Conservation (phyloP, 2,797 vertebrate genomes). For the Tokudaia muenninki region DNA sequence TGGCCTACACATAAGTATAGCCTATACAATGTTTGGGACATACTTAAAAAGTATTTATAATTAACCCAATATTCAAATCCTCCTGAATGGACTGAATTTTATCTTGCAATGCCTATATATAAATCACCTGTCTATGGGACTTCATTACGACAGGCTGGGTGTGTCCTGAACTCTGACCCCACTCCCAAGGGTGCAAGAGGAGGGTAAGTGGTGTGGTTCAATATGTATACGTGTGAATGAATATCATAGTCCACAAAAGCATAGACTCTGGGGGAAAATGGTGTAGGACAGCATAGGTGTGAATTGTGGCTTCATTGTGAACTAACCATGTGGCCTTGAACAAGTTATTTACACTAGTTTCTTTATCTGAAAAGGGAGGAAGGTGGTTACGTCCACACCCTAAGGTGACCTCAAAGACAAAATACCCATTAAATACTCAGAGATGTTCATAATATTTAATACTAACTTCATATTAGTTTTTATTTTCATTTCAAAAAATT, state of each 20-base stretch:
- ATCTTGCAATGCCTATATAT: not conserved
- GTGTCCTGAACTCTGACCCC: not conserved
- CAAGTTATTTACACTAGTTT: not conserved
- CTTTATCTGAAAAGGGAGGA: not conserved
- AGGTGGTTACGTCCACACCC: not conserved
- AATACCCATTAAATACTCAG: not conserved
- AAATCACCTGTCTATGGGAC: not conserved
- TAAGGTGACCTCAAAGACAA: not conserved
- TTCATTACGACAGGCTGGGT: not conserved
- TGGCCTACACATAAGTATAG: not conserved
- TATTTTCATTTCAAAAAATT: not conserved
- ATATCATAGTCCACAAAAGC: too few species aligned
- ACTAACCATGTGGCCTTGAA: not conserved
- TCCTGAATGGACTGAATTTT: not conserved
- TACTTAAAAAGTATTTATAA: not conserved
- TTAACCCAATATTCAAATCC: not conserved
- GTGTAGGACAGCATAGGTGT: too few species aligned
- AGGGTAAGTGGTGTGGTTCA: not conserved
- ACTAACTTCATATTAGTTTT: not conserved
- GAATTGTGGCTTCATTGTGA: not conserved
- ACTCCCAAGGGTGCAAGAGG: not conserved
- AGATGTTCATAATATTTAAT: not conserved
- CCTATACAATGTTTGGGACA: not conserved
- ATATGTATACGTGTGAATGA: not conserved
- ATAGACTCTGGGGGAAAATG: not conserved